A percentile compares a stretch with the other conserved stretches of the same genome.
These are phyloP conservation scores for Cerastis leucographa DNA, from an alignment of 2,888 invertebrate species.

Conservation along the genomic window DNA sequence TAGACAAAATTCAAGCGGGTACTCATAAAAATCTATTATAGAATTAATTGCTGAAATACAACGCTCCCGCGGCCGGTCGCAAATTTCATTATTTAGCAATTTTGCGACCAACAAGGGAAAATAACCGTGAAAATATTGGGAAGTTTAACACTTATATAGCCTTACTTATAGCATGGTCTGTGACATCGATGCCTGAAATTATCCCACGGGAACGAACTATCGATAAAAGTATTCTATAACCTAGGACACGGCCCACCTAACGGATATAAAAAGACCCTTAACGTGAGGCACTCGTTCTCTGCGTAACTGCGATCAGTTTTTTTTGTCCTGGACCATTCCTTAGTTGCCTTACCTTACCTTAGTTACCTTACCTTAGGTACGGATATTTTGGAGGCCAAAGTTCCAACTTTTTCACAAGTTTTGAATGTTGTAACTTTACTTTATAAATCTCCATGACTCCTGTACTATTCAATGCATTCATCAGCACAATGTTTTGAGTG, in stretches of 20 bases:
- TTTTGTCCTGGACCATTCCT: background rate
- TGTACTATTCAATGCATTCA: background rate
- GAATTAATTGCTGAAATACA: constrained; percentile 30
- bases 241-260: background rate
- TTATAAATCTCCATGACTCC: background rate
- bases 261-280: background rate
- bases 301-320: background rate
- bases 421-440: background rate
- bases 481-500: background rate
- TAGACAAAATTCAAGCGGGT: background rate
- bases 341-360: too few species aligned
- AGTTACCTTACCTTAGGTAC: background rate
- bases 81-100: constrained; percentile 24
- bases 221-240: background rate
- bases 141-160: background rate
- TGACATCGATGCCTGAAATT: too few species aligned
- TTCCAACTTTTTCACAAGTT: background rate
- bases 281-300: background rate
- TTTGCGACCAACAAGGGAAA: constrained; percentile 24
- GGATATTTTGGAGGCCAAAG: background rate
- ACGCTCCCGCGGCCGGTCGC: constrained; percentile 3
- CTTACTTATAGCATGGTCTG: background rate
- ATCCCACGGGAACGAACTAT: background rate
- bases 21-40: constrained; percentile 9
- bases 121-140: constrained; percentile 2